These are phyloP conservation scores for Fratercula arctica DNA, from an alignment of 2,797 vertebrate genomes.

Conservation along the genomic window DNA sequence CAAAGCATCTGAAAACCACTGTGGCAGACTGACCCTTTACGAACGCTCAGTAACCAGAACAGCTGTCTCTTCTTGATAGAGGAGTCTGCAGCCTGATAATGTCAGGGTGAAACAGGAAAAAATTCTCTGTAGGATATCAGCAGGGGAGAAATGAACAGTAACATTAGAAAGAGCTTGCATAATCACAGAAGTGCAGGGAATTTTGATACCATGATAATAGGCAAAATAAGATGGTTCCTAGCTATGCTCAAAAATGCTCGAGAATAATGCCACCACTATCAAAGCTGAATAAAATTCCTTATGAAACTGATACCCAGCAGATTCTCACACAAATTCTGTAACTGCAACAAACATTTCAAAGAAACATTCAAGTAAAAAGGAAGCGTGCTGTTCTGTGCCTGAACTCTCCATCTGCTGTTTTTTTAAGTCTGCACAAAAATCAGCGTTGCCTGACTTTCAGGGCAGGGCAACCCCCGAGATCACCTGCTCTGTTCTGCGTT, in stretches of 20 bases:
- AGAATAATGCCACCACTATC: background rate
- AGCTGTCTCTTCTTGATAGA: background rate
- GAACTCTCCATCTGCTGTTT: background rate
- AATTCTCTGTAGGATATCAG: background rate
- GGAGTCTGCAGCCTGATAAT: background rate
- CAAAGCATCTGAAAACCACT: background rate
- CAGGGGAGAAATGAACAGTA: background rate
- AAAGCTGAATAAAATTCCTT: background rate
- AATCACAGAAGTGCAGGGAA: background rate
- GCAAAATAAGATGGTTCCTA: background rate
- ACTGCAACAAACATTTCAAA: background rate
- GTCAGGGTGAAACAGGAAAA: background rate
- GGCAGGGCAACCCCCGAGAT: background rate
- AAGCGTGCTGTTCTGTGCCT: background rate
- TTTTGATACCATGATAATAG: background rate
- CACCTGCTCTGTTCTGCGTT: rapidly evolving
- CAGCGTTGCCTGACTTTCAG: too few relatives aligned
- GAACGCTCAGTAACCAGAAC: rapidly evolving
- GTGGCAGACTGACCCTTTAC: background rate
- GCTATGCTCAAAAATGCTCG: background rate
- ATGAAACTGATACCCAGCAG: background rate
- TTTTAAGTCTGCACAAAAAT: too few relatives aligned
- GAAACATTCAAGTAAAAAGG: too few relatives aligned
- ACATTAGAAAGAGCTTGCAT: background rate
- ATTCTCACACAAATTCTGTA: background rate